A percentile compares a stretch with the other conserved stretches of the same genome.
phyloP scores from a whole-genome alignment of 1,140 invertebrate species.

The Conus ventricosus region DNA sequence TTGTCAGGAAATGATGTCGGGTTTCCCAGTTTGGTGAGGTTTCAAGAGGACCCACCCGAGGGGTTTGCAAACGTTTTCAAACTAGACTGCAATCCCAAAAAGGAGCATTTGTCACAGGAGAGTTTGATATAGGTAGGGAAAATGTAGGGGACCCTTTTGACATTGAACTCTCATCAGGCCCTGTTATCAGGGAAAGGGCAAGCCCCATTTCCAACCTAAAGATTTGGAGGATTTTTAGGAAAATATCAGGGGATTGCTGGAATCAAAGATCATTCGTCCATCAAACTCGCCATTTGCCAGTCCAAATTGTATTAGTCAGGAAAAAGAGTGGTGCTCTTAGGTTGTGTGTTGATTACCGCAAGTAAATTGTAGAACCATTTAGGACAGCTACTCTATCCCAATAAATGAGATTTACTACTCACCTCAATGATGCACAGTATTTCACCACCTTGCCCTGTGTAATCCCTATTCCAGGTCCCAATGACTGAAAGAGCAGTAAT shows the following conservation, averaged over 20 bases:
- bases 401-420: too few relatives aligned
- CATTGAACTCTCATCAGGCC: neutral
- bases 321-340: neutral
- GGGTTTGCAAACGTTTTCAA: neutral
- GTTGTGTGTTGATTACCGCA: too few relatives aligned
- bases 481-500: neutral
- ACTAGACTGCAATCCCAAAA: neutral
- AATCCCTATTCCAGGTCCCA: neutral
- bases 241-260: neutral
- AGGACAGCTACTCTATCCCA: too few relatives aligned
- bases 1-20: neutral
- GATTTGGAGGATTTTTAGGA: neutral
- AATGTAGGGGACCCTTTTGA: neutral
- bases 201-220: slow-evolving; percentile 21
- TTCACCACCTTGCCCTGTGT: too few relatives aligned
- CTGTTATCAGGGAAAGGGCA: slow-evolving; percentile 5
- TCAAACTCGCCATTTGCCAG: slow-evolving; percentile 24
- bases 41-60: neutral
- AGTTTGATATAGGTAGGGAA: neutral
- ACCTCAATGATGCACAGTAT: too few relatives aligned
- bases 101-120: neutral
- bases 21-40: slow-evolving; percentile 10
- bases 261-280: slow-evolving; percentile 12
- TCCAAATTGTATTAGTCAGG: slow-evolving; percentile 26
- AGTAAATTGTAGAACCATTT: too few relatives aligned